A percentile compares a stretch with the other conserved stretches of the same genome.
Evolutionary conservation across 92 coral and sea anemone genomes (phyloP).

Genomic region (Epizoanthus ramosus): DNA sequence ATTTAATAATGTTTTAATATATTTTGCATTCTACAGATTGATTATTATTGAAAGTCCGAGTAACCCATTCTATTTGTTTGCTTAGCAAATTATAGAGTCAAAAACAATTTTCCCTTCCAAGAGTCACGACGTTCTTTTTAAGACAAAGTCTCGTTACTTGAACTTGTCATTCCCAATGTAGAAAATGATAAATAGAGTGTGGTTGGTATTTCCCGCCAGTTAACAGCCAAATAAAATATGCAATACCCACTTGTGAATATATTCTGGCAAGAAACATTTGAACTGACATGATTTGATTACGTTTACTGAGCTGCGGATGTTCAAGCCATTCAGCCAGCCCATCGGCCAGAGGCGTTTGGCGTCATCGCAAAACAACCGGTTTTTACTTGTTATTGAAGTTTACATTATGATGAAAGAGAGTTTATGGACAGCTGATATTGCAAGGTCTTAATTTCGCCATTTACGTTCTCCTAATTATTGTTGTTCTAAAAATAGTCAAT

Average conservation of each 20-base stretch:
- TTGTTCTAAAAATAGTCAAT: no score
- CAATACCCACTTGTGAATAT: background rate
- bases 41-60: background rate
- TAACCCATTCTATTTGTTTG: background rate
- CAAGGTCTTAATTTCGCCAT: no score
- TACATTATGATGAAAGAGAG: background rate
- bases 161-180: background rate
- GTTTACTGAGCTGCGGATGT: background rate
- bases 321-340: background rate
- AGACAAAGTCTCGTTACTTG: background rate
- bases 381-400: background rate
- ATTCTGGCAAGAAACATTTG: background rate
- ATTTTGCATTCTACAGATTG: background rate
- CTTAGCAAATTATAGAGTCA: background rate
- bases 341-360: background rate
- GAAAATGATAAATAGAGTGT: background rate
- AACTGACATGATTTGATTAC: background rate
- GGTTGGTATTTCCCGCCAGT: background rate
- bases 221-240: background rate
- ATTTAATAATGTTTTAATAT: background rate
- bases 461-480: no score
- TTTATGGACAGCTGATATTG: no score
- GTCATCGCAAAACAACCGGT: background rate
- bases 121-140: background rate
- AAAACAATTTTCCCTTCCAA: background rate